These are phyloP conservation scores for Porites cylindrica DNA, from an alignment of 92 coral and sea anemone genomes.

Conservation along the genomic window DNA sequence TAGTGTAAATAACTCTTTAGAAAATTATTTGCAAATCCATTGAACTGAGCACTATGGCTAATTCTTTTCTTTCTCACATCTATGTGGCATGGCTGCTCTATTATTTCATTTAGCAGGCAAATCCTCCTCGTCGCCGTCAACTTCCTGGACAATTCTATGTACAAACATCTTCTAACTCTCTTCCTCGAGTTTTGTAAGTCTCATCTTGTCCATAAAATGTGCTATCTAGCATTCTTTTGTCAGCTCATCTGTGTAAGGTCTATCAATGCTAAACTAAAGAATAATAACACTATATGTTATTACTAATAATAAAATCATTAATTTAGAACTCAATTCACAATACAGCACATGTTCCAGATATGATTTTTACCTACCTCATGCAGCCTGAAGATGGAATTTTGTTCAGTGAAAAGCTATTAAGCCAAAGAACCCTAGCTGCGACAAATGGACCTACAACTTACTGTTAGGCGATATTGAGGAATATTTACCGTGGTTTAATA, in stretches of 20 bases:
- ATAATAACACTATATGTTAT: too few species aligned
- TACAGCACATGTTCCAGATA: too few species aligned
- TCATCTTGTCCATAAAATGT: background rate
- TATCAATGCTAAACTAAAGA: background rate
- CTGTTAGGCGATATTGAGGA: too few species aligned
- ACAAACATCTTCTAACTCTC: constrained; percentile 72
- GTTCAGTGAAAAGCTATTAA: too few species aligned
- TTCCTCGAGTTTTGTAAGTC: constrained; percentile 71
- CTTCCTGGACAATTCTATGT: constrained; percentile 73
- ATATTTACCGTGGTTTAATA: too few species aligned
- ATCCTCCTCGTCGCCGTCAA: constrained; percentile 52
- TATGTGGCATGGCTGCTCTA: constrained; percentile 1
- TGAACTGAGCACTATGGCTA: background rate
- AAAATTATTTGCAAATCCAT: too few species aligned
- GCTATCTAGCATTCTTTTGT: background rate
- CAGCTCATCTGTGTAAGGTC: too few species aligned
- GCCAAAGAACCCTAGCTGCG: too few species aligned
- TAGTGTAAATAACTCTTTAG: too few species aligned
- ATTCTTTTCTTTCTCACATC: constrained; percentile 6
- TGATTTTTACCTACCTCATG: too few species aligned
- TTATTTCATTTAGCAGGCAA: constrained; percentile 48
- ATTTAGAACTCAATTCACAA: background rate
- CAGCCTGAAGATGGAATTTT: too few species aligned
- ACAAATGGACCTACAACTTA: too few species aligned
- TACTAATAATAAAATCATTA: background rate